Evolutionary conservation across 2,888 invertebrate species (phyloP).

Genomic region (Apotomis betuletana): DNA sequence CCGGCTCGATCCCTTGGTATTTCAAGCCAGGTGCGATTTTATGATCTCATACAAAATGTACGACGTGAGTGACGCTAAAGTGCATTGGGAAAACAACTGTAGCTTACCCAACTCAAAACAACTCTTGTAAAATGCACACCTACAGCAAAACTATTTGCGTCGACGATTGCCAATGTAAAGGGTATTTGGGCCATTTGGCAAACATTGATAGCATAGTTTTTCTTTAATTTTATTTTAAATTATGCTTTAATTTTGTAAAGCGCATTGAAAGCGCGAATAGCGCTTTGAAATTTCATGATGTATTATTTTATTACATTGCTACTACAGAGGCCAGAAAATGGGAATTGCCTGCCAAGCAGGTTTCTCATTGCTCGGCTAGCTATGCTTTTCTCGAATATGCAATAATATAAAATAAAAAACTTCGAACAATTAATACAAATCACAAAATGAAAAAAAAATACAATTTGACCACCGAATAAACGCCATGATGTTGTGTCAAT

Average conservation of each 20-base stretch:
- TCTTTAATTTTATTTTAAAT: neutral
- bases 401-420: too few species aligned
- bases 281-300: neutral
- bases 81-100: conserved; percentile 29
- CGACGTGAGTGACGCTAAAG: conserved; percentile 24
- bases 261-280: too few species aligned
- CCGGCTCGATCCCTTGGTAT: conserved; percentile 22
- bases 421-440: too few species aligned
- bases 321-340: too few species aligned
- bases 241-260: neutral
- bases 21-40: conserved; percentile 34
- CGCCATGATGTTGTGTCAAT: too few species aligned
- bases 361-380: too few species aligned
- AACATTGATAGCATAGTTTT: neutral
- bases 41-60: conserved; percentile 35
- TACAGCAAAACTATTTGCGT: conserved; percentile 4
- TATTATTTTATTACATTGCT: neutral
- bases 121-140: conserved; percentile 6
- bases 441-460: too few species aligned
- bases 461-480: too few species aligned
- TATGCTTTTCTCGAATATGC: too few species aligned
- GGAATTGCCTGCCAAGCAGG: too few species aligned
- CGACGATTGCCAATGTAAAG: neutral
- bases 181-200: neutral
- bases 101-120: conserved; percentile 13